A percentile compares a stretch with the other conserved stretches of the same genome.
phyloP scores from a whole-genome alignment of 2,888 invertebrate genomes.

The Atherix ibis region DNA sequence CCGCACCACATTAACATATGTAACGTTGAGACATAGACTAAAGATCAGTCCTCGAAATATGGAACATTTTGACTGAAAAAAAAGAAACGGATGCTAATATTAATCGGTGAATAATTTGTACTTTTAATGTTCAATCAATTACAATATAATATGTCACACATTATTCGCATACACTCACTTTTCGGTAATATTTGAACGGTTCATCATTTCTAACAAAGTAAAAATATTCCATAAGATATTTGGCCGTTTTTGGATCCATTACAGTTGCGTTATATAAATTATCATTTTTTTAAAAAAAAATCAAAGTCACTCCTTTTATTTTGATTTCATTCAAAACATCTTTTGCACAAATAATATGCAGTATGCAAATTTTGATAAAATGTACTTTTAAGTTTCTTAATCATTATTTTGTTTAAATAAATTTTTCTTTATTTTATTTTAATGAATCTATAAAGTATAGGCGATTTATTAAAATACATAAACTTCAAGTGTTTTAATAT shows the following conservation, averaged over 20 bases:
- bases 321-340: no score
- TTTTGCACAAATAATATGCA: no score
- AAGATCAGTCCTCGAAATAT: conserved; percentile 32
- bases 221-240: conserved; percentile 33
- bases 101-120: neutral
- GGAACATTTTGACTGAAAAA: conserved; percentile 32
- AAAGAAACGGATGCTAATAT: conserved; percentile 3
- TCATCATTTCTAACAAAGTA: conserved; percentile 33
- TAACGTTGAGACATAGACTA: conserved; percentile 31
- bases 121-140: neutral
- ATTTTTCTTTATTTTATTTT: no score
- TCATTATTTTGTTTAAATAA: no score
- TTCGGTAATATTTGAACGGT: conserved; percentile 31
- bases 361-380: no score
- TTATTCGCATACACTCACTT: conserved; percentile 24
- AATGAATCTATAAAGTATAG: no score
- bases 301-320: no score
- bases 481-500: no score
- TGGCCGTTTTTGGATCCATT: conserved; percentile 32
- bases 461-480: no score
- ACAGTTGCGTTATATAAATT: no score
- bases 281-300: no score
- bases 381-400: no score
- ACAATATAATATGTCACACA: neutral
- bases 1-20: conserved; percentile 32